Evolutionary conservation across 2,113 vertebrate genomes (phyloP).

Genomic region (Isurus oxyrinchus): DNA sequence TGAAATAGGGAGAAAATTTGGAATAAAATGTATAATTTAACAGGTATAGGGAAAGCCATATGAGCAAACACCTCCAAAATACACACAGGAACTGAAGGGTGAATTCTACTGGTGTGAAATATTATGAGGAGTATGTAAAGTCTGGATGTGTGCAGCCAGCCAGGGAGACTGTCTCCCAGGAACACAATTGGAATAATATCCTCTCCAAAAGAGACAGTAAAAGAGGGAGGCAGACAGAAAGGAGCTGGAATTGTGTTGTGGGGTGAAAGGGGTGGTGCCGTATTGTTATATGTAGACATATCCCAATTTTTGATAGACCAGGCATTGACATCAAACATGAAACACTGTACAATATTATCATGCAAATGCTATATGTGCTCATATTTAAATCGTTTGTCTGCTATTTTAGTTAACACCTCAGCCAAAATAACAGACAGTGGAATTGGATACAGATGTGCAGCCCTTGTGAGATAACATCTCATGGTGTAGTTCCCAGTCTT

Average conservation of each 20-base stretch:
- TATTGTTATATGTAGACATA: not conserved
- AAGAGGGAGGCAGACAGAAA: not conserved
- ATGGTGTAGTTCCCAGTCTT: not conserved
- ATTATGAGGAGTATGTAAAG: not conserved
- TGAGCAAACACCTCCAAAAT: not conserved
- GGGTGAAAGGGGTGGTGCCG: not conserved
- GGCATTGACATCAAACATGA: not conserved
- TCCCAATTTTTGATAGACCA: not conserved
- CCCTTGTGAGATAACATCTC: slow-evolving; percentile 10
- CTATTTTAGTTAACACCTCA: slow-evolving; percentile 30
- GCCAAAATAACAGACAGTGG: slow-evolving; percentile 15
- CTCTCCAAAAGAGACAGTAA: not conserved
- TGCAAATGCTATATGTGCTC: not conserved
- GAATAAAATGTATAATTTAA: not conserved
- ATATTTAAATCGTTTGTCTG: not conserved
- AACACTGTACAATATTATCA: not conserved
- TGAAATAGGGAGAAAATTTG: not conserved
- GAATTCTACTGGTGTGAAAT: not conserved
- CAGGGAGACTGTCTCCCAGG: not conserved
- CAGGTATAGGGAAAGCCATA: not conserved
- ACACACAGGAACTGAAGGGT: not conserved
- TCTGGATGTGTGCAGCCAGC: not conserved
- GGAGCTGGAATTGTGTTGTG: not conserved
- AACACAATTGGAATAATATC: slow-evolving; percentile 7
- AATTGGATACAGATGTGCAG: slow-evolving; percentile 27